These are phyloP conservation scores for Perdita meconis DNA, from an alignment of 2,888 invertebrate species.

Conservation along the genomic window DNA sequence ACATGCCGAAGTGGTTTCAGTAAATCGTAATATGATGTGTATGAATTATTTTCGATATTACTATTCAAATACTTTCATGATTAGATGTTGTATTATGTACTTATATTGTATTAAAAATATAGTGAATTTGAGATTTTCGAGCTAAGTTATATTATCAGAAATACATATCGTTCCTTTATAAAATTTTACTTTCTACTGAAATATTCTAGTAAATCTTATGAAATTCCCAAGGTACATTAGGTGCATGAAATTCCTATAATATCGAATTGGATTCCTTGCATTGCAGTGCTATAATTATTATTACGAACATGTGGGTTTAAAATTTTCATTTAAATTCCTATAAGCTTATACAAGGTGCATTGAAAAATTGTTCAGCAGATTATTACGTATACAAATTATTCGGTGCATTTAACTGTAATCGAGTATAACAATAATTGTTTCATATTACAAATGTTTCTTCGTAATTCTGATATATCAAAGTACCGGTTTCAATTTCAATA, in stretches of 20 bases:
- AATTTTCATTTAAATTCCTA: background rate
- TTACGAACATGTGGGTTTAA: background rate
- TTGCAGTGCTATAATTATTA: background rate
- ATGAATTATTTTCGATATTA: too few relatives aligned
- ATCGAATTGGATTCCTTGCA: slow-evolving; percentile 10
- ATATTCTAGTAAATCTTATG: background rate
- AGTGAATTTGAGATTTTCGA: background rate
- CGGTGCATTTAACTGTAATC: too few relatives aligned
- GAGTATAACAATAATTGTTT: too few relatives aligned
- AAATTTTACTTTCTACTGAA: slow-evolving; percentile 1
- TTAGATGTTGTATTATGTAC: background rate
- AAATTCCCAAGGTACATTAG: background rate
- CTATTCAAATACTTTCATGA: background rate
- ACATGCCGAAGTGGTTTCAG: too few relatives aligned
- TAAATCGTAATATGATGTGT: too few relatives aligned
- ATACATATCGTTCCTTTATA: slow-evolving; percentile 1
- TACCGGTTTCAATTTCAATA: too few relatives aligned
- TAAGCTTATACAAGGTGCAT: background rate
- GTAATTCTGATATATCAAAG: too few relatives aligned
- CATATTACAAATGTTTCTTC: too few relatives aligned
- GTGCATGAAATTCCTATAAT: slow-evolving; percentile 14
- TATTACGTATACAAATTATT: too few relatives aligned
- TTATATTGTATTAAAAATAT: background rate
- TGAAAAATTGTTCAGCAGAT: background rate
- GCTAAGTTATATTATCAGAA: background rate